Evolutionary conservation across 2,888 invertebrate species (phyloP).

Genomic region (Sinodicranocentrus sp.): DNA sequence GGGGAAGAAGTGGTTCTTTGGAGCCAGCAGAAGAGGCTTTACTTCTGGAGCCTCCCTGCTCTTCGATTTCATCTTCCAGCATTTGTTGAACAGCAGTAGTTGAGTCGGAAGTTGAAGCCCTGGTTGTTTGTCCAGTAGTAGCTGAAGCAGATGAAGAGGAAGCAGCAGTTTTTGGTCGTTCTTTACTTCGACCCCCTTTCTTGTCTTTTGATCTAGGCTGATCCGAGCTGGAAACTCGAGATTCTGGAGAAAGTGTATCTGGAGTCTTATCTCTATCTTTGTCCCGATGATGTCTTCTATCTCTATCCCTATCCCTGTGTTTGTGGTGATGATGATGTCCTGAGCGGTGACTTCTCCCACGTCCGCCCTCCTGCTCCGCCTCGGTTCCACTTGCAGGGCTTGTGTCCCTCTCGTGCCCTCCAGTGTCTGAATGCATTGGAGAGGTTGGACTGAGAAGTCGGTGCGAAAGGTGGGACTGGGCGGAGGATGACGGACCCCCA

Average conservation of each 20-base stretch:
- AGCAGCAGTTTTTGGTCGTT: conserved; percentile 77
- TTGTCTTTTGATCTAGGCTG: conserved; percentile 69
- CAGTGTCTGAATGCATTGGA: conserved; percentile 75
- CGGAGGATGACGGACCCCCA: conserved; percentile 46
- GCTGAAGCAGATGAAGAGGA: conserved; percentile 61
- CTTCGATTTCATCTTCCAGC: conserved; percentile 78
- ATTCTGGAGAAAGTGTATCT: conserved; percentile 75
- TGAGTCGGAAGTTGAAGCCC: conserved; percentile 80
- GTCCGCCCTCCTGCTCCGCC: conserved; percentile 66
- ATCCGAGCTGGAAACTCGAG: conserved; percentile 73
- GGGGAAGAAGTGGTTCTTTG: conserved; percentile 74
- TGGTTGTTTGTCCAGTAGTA: conserved; percentile 62
- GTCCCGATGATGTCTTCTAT: conserved; percentile 69
- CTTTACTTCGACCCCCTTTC: conserved; percentile 70
- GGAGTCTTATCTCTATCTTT: conserved; percentile 75
- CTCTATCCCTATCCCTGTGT: conserved; percentile 59
- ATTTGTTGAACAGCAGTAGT: conserved; percentile 79
- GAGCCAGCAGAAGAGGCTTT: conserved; percentile 74
- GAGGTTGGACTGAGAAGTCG: conserved; percentile 75
- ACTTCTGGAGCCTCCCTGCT: conserved; percentile 74
- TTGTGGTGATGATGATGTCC: conserved; percentile 74
- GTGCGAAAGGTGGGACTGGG: conserved; percentile 69
- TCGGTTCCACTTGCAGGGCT: conserved; percentile 75
- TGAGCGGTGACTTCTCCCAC: conserved; percentile 59
- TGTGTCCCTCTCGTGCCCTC: conserved; percentile 73